Evolutionary conservation across 1,140 invertebrate genomes (phyloP).

Genomic region (Drosophila ohnishii): DNA sequence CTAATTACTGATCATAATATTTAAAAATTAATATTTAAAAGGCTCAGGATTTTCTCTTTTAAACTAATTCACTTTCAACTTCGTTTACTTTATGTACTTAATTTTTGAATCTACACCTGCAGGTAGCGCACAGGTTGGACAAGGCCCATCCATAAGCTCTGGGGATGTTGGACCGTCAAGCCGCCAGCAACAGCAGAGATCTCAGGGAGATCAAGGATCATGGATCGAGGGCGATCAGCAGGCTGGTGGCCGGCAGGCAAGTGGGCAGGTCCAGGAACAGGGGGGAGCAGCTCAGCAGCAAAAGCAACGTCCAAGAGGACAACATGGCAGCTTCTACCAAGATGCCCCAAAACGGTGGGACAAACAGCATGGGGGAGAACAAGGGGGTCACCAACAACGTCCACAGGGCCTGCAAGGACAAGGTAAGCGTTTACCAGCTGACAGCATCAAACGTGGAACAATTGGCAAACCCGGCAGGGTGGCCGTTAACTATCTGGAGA

Average conservation of each 20-base stretch:
- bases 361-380: neutral
- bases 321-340: slow-evolving; percentile 9
- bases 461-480: slow-evolving; percentile 83
- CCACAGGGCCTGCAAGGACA: neutral
- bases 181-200: slow-evolving; percentile 2
- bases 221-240: slow-evolving; percentile 6
- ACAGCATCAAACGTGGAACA: slow-evolving; percentile 76
- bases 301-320: slow-evolving; percentile 3
- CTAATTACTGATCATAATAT: too few relatives aligned
- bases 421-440: slow-evolving; percentile 7
- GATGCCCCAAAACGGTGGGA: neutral
- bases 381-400: too few relatives aligned
- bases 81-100: neutral
- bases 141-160: neutral
- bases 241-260: slow-evolving; percentile 3
- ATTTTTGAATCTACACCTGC: neutral
- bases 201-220: slow-evolving; percentile 13
- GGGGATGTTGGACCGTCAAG: neutral
- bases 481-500: slow-evolving; percentile 85
- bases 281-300: neutral
- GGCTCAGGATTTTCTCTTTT: neutral
- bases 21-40: too few relatives aligned
- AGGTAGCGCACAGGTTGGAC: neutral
- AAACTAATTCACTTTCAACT: neutral
- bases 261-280: neutral